These are phyloP conservation scores for Zaprionus tsacasi DNA, from an alignment of 1,140 invertebrate genomes.

Conservation along the genomic window DNA sequence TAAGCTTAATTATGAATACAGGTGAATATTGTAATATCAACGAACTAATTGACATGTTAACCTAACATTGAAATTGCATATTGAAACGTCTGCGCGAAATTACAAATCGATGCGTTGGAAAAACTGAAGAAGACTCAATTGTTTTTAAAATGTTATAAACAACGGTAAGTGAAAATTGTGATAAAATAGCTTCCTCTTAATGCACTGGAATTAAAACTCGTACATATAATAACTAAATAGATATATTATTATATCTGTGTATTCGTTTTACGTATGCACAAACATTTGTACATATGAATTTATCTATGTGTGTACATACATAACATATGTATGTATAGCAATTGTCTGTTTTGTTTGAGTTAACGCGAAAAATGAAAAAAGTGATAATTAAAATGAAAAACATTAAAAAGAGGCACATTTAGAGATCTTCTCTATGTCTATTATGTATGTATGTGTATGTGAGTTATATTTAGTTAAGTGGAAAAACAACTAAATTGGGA, in stretches of 20 bases:
- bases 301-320: too few species aligned
- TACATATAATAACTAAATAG: neutral
- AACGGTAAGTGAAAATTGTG: slow-evolving; percentile 50
- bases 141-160: slow-evolving; percentile 59
- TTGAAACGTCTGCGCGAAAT: slow-evolving; percentile 38
- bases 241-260: neutral
- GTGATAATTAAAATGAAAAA: slow-evolving; percentile 7
- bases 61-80: slow-evolving; percentile 26
- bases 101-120: slow-evolving; percentile 30
- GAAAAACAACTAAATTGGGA: neutral
- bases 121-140: slow-evolving; percentile 19
- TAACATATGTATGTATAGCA: neutral
- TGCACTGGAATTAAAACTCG: neutral
- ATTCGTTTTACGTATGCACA: neutral
- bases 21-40: slow-evolving; percentile 1
- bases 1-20: neutral
- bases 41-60: slow-evolving; percentile 23
- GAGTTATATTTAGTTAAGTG: neutral
- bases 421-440: neutral
- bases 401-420: neutral
- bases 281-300: neutral
- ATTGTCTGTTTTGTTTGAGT: slow-evolving; percentile 2
- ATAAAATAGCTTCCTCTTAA: neutral
- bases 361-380: neutral
- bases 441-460: neutral